Percentiles rank a stretch among this genome's conserved stretches.
Conservation (phyloP, 53 echinoderm and acorn worm species). For the Zoroaster sp. region DNA sequence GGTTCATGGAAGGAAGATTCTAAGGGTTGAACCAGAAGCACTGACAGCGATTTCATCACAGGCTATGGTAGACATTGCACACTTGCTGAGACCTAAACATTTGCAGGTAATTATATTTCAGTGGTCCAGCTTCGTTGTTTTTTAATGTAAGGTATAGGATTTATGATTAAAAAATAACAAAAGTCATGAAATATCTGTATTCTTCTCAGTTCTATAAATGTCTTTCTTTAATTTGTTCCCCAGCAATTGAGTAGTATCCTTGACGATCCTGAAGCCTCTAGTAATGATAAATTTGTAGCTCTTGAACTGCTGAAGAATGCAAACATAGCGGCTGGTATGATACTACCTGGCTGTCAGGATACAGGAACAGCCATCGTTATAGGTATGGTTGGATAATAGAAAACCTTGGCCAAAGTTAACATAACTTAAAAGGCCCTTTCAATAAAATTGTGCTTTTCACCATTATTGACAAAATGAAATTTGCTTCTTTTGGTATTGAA, state of each 20-base stretch:
- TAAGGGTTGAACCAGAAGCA: conserved; percentile 91
- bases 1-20: conserved; percentile 85
- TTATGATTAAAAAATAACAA: too few relatives aligned
- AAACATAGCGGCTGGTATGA: conserved; percentile 93
- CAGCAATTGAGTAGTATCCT: conserved; percentile 94
- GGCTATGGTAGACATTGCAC: conserved; percentile 93
- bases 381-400: conserved; percentile 52
- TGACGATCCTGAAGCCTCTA: conserved; percentile 90
- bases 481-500: too few relatives aligned
- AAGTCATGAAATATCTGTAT: too few relatives aligned
- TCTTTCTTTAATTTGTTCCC: background rate
- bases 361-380: conserved; percentile 96
- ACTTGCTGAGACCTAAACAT: conserved; percentile 89
- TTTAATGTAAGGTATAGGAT: too few relatives aligned
- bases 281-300: conserved; percentile 95
- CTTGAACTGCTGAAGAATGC: conserved; percentile 98
- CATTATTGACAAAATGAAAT: too few relatives aligned
- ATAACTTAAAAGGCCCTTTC: too few relatives aligned
- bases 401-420: background rate
- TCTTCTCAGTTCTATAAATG: too few relatives aligned
- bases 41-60: conserved; percentile 77
- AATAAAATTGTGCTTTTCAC: too few relatives aligned
- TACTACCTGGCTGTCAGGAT: conserved; percentile 97
- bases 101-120: conserved; percentile 64
- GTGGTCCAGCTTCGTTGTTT: background rate